phyloP scores from a whole-genome alignment of 2,888 invertebrate genomes.

The Thereva nobilitata region DNA sequence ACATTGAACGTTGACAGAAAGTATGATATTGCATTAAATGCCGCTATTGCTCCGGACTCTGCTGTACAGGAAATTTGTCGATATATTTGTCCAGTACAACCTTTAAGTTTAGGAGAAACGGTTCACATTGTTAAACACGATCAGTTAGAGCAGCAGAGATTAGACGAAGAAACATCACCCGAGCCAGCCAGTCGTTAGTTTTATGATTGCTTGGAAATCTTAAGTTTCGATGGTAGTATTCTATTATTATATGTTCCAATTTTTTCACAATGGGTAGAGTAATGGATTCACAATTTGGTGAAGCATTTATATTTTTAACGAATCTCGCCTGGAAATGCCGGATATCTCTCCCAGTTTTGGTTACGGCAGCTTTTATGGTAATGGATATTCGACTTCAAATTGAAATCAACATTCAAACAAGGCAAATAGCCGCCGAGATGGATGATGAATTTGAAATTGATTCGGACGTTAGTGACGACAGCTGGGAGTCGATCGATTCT shows the following conservation, averaged over 20 bases:
- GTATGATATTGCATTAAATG: slow-evolving; percentile 55
- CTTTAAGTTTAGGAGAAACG: slow-evolving; percentile 61
- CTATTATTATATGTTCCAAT: background rate
- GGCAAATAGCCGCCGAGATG: slow-evolving; percentile 48
- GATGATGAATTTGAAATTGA: slow-evolving; percentile 15
- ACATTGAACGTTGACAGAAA: slow-evolving; percentile 44
- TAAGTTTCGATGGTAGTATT: background rate
- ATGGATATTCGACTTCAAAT: slow-evolving; percentile 70
- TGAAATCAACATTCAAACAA: slow-evolving; percentile 67
- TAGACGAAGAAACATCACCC: slow-evolving; percentile 2
- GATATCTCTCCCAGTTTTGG: slow-evolving; percentile 68
- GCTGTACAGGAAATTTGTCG: slow-evolving; percentile 55
- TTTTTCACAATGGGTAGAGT: slow-evolving; percentile 41
- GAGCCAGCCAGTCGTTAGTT: slow-evolving; percentile 32
- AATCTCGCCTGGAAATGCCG: slow-evolving; percentile 74
- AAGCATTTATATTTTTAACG: slow-evolving; percentile 67
- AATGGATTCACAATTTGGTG: slow-evolving; percentile 57
- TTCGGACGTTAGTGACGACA: slow-evolving; percentile 22
- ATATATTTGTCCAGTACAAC: slow-evolving; percentile 61
- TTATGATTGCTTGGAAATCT: slow-evolving; percentile 3
- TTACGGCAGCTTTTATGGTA: slow-evolving; percentile 68
- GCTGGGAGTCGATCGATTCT: slow-evolving; percentile 34
- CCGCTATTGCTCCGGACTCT: slow-evolving; percentile 55
- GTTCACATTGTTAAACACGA: slow-evolving; percentile 62
- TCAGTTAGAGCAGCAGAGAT: slow-evolving; percentile 55